Evolutionary conservation across 2,113 vertebrate genomes (phyloP).

Genomic region (Colistium nudipinnis): DNA sequence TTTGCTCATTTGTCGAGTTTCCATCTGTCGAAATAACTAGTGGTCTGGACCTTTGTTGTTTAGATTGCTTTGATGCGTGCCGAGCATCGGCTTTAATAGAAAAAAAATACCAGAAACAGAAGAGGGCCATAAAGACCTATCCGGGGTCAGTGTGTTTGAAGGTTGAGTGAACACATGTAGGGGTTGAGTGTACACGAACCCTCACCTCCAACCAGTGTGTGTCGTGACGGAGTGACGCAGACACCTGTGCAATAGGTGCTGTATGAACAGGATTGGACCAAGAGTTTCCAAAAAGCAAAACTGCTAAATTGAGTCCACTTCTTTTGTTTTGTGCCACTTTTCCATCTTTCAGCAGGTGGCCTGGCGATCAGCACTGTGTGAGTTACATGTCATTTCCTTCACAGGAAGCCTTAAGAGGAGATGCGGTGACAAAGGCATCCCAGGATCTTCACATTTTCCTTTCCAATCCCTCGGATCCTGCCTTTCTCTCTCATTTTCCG

Average conservation of each 20-base stretch:
- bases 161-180: no score
- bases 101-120: no score
- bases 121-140: not conserved
- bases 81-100: not conserved
- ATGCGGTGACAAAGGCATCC: slow-evolving; percentile 57
- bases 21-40: not conserved
- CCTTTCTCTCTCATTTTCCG: slow-evolving; percentile 61
- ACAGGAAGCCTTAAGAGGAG: slow-evolving; percentile 46
- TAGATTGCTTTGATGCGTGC: not conserved
- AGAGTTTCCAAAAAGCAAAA: slow-evolving; percentile 18
- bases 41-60: slow-evolving; percentile 4
- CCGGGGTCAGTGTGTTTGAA: no score
- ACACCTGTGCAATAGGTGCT: no score
- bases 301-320: slow-evolving; percentile 45
- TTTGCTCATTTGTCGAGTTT: slow-evolving; percentile 3
- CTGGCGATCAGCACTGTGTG: slow-evolving; percentile 32
- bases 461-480: slow-evolving; percentile 54
- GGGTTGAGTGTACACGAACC: no score
- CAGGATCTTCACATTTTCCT: slow-evolving; percentile 59
- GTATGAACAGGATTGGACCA: not conserved
- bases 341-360: slow-evolving; percentile 46
- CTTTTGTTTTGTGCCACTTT: slow-evolving; percentile 17
- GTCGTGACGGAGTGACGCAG: no score
- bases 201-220: no score
- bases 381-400: slow-evolving; percentile 65